These are phyloP conservation scores for Podarcis muralis DNA, from an alignment of 2,113 vertebrate genomes.

Conservation along the genomic window DNA sequence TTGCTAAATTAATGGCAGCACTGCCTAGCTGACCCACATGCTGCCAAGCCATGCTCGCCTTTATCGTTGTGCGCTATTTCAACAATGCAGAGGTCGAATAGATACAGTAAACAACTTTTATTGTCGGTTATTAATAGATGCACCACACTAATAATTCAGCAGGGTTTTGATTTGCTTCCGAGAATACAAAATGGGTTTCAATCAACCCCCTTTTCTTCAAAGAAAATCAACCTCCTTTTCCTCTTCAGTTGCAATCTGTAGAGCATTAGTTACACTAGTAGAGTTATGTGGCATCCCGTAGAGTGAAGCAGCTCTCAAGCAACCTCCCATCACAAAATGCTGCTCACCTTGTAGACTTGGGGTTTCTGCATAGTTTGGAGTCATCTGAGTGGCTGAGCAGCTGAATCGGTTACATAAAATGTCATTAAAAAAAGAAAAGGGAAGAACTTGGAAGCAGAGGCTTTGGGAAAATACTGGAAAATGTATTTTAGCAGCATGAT, in stretches of 20 bases:
- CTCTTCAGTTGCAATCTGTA: constrained; percentile 38
- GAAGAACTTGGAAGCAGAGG: constrained; percentile 29
- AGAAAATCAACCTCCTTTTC: constrained; percentile 38
- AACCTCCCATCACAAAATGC: neutral
- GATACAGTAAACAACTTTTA: constrained; percentile 50
- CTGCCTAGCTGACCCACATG: constrained; percentile 38
- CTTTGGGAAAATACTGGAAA: constrained; percentile 53
- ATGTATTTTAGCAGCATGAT: constrained; percentile 37
- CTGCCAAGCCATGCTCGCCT: constrained; percentile 46
- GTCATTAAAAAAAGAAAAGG: constrained; percentile 43
- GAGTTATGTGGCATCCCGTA: neutral
- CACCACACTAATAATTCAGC: constrained; percentile 48
- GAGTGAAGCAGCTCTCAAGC: neutral
- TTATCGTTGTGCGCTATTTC: constrained; percentile 49
- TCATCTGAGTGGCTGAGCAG: neutral
- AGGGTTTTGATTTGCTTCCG: constrained; percentile 53
- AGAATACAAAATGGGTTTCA: constrained; percentile 39
- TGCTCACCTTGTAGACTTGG: too few species aligned
- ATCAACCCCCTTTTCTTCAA: constrained; percentile 19
- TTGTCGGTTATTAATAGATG: constrained; percentile 61
- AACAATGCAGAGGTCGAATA: constrained; percentile 40
- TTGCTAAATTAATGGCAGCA: constrained; percentile 37
- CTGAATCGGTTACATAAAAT: constrained; percentile 20
- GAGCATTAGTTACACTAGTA: constrained; percentile 24
- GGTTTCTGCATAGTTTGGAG: neutral